A percentile compares a stretch with the other conserved stretches of the same genome.
These are phyloP conservation scores for Antedon mediterranea DNA, from an alignment of 53 echinoderm and acorn worm species.

Conservation along the genomic window DNA sequence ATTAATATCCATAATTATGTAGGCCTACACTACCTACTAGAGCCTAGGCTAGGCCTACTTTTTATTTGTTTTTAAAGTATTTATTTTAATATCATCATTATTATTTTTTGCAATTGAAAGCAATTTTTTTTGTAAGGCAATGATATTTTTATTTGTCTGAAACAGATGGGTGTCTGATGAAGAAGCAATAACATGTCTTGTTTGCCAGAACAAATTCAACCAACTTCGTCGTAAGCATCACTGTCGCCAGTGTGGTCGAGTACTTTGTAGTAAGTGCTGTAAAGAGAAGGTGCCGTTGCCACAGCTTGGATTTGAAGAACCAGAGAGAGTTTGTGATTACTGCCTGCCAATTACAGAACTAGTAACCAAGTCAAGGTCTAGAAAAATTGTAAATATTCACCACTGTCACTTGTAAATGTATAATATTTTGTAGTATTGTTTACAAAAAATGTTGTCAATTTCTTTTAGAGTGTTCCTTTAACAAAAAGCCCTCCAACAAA, in stretches of 20 bases:
- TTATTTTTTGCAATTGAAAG: too few relatives aligned
- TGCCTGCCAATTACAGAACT: slow-evolving; percentile 82
- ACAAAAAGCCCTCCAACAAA: too few relatives aligned
- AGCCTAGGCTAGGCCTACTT: too few relatives aligned
- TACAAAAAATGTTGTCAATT: too few relatives aligned
- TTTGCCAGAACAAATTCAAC: slow-evolving; percentile 77
- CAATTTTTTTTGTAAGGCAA: background rate
- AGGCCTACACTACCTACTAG: too few relatives aligned
- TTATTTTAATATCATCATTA: too few relatives aligned
- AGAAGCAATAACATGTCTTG: slow-evolving; percentile 60
- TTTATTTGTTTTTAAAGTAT: too few relatives aligned
- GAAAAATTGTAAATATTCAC: slow-evolving; percentile 27
- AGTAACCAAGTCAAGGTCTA: slow-evolving; percentile 74
- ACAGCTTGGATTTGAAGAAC: slow-evolving; percentile 73
- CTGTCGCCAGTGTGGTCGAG: slow-evolving; percentile 80
- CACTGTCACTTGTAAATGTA: too few relatives aligned
- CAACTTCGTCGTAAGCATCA: slow-evolving; percentile 88
- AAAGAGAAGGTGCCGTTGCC: slow-evolving; percentile 93
- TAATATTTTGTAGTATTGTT: too few relatives aligned
- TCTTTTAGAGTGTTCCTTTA: too few relatives aligned
- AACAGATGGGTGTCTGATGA: slow-evolving; percentile 85
- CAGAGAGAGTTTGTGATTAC: slow-evolving; percentile 83
- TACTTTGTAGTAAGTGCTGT: slow-evolving; percentile 91
- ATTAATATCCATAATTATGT: too few relatives aligned
- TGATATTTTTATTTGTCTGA: background rate